Base-by-base conservation (phyloP, 2,797 vertebrate species). In the Scolopax bukidnonensis region DNA sequence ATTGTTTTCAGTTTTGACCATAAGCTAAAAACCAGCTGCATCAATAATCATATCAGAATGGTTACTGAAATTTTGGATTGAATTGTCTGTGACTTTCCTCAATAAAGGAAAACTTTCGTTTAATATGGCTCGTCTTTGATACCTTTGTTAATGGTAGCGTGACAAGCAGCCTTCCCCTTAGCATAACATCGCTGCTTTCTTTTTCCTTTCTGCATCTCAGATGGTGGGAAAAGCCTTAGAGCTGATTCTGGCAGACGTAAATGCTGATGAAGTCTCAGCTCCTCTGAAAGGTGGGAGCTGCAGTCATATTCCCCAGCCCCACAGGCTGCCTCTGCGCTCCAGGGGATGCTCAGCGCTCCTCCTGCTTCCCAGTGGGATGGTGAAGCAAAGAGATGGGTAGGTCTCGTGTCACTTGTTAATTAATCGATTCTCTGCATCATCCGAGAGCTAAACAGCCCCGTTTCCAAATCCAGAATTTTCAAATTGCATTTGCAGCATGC, bases 381-480 rank as follows among this genome's bases (percentile, higher is more conserved):
- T 50, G 79, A 91, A 82, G 51, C 1, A 9, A 67, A 71, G 82
- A 83, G 68, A 80, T 74, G 57, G 64, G 82, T 70, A 94, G 61
- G 64, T 84, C 89, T 90, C 36, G 50, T 81, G 61, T 90, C 87
- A 77, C 79, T 86, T 90, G 61, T 89, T 95, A 93, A 94, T 93
- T 95, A 96, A 85, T 92, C 6, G 9, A 68, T 88, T 86, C 83
- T 75, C 76, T 88, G 76, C 79, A 71, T 86, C 82, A 61, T 68
- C 57, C 7, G 0, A 60, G 65, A 75, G 79, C 64, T 93, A 84
- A 95, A 36, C 79, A 95, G 25, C 20, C n/a, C 79, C 24, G n/a
- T 91, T 87, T 96, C 85, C 76, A 93, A 90, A 89, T 19, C 27
- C 76, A 81, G 89, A 90, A 38, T 71, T 81, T 95, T 94, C 76